Conservation (phyloP, 1,140 invertebrate species). For the Zaprionus vittiger region DNA sequence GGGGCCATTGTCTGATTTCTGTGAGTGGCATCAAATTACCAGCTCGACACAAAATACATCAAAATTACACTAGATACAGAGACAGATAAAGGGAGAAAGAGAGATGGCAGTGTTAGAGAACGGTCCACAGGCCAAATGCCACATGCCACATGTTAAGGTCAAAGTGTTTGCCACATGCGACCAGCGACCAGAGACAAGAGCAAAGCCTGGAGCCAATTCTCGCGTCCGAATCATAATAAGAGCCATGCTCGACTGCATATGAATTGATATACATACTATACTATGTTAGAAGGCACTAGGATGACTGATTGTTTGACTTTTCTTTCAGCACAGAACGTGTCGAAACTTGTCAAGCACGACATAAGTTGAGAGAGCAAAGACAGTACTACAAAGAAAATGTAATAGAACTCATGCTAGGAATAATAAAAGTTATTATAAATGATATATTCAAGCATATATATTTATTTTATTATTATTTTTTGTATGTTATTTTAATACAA, state of each 20-base stretch:
- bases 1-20: constrained; percentile 54
- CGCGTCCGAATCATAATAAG: constrained; percentile 8
- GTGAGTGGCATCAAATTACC: constrained; percentile 65
- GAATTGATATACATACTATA: constrained; percentile 27
- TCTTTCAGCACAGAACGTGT: not conserved
- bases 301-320: constrained; percentile 5
- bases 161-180: constrained; percentile 43
- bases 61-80: constrained; percentile 28
- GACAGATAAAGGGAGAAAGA: not conserved
- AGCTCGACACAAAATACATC: constrained; percentile 37
- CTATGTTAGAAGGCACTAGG: not conserved
- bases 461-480: not conserved
- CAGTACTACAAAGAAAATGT: not conserved
- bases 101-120: not conserved
- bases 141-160: constrained; percentile 32
- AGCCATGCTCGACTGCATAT: constrained; percentile 28
- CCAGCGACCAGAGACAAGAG: constrained; percentile 33
- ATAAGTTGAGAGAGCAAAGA: not conserved
- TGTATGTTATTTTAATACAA: not conserved
- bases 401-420: not conserved
- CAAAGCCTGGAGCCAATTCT: constrained; percentile 21
- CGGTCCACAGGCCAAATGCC: not conserved
- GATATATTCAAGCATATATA: not conserved
- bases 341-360: not conserved
- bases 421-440: not conserved